phyloP scores from a whole-genome alignment of 2,113 vertebrate genomes.

The Stegostoma tigrinum region DNA sequence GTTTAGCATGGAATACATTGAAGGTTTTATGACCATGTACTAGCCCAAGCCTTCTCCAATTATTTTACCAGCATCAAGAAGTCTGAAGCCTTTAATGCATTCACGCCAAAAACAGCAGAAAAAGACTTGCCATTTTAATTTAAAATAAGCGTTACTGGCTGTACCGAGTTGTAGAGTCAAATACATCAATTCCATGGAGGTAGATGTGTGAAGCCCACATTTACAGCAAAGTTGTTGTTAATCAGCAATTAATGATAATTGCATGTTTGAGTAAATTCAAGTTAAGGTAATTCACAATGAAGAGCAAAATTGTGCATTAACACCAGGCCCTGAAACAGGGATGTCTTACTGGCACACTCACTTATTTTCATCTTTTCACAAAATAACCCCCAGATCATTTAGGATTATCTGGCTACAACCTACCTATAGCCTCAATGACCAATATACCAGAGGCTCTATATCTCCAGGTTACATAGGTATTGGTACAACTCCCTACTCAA shows the following conservation, averaged over 20 bases:
- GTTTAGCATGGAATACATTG: neutral
- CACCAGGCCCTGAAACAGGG: neutral
- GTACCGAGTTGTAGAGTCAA: neutral
- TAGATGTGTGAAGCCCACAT: too few species aligned
- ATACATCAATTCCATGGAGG: neutral
- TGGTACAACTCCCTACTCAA: neutral
- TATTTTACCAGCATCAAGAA: neutral
- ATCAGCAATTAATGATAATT: too few species aligned
- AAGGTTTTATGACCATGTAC: neutral
- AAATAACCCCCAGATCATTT: neutral
- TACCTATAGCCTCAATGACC: neutral
- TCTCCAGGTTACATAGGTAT: neutral
- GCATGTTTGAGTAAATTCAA: too few species aligned
- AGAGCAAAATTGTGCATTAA: neutral
- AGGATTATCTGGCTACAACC: neutral
- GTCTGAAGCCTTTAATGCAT: neutral
- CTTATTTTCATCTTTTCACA: neutral
- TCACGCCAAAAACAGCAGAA: neutral
- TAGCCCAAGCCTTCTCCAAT: neutral
- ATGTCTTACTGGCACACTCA: neutral
- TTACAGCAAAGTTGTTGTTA: too few species aligned
- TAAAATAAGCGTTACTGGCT: neutral
- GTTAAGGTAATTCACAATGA: too few species aligned
- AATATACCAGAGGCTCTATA: neutral
- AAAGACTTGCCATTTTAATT: neutral